Conservation (phyloP, 2,888 invertebrate species). For the Lasioglossum lativentre region DNA sequence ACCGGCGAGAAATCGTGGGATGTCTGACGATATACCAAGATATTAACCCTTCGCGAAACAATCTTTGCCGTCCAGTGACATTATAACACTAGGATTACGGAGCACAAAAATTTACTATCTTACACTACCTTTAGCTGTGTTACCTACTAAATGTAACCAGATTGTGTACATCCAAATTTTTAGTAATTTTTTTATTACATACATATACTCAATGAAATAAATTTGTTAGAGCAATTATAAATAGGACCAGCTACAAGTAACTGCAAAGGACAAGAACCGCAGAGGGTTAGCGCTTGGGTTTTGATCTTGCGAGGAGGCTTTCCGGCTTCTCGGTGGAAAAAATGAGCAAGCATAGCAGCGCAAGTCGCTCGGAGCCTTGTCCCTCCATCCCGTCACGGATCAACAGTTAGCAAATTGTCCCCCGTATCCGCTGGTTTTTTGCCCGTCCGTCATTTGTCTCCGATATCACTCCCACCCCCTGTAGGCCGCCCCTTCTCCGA, state of each 20-base stretch:
- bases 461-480: slow-evolving; percentile 80
- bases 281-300: not conserved
- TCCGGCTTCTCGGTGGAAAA: not conserved
- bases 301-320: not conserved
- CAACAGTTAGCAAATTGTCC: slow-evolving; percentile 62
- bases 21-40: not conserved
- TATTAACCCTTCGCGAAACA: not conserved
- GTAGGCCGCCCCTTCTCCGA: not conserved
- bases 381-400: slow-evolving; percentile 50
- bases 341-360: not conserved
- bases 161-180: too few relatives aligned
- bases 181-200: too few relatives aligned
- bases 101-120: too few relatives aligned
- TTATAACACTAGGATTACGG: too few relatives aligned
- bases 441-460: slow-evolving; percentile 83
- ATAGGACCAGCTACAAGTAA: not conserved
- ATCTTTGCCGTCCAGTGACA: not conserved
- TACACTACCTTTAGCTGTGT: too few relatives aligned
- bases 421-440: slow-evolving; percentile 82
- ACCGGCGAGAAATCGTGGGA: not conserved
- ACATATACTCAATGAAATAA: not conserved
- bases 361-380: slow-evolving; percentile 29
- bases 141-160: too few relatives aligned
- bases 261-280: not conserved
- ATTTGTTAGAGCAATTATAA: too few relatives aligned